phyloP scores from a whole-genome alignment of 2,797 vertebrate genomes.

The Botia kubotai region DNA sequence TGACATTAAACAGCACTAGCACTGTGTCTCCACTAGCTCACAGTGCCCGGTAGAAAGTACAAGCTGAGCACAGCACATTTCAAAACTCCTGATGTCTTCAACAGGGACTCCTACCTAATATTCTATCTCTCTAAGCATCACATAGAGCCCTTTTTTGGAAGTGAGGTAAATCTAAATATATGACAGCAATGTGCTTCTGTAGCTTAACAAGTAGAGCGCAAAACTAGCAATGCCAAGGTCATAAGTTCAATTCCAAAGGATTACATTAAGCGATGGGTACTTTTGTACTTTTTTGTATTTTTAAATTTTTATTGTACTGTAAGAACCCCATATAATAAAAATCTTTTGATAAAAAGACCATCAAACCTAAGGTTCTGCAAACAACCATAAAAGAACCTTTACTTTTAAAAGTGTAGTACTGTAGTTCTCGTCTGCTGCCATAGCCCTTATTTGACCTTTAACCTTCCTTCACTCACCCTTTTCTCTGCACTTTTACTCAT shows the following conservation, averaged over 20 bases:
- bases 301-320: background rate
- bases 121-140: background rate
- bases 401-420: background rate
- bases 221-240: background rate
- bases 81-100: slow-evolving; percentile 55
- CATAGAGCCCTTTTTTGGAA: background rate
- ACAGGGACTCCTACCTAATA: slow-evolving; percentile 11
- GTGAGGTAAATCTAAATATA: background rate
- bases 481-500: slow-evolving; percentile 70
- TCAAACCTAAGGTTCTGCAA: background rate
- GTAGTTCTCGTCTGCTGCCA: background rate
- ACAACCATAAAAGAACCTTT: background rate
- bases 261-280: background rate
- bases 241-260: background rate
- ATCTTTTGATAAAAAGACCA: background rate
- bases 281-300: background rate
- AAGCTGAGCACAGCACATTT: slow-evolving; percentile 86
- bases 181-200: background rate
- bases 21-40: slow-evolving; percentile 85
- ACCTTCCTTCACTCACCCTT: slow-evolving; percentile 28
- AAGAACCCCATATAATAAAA: too few species aligned
- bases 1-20: slow-evolving; percentile 91
- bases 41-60: slow-evolving; percentile 83
- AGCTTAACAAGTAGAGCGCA: background rate
- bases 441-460: background rate